These are phyloP conservation scores for Taurulus bubalis DNA, from an alignment of 2,113 vertebrate genomes.

Conservation along the genomic window DNA sequence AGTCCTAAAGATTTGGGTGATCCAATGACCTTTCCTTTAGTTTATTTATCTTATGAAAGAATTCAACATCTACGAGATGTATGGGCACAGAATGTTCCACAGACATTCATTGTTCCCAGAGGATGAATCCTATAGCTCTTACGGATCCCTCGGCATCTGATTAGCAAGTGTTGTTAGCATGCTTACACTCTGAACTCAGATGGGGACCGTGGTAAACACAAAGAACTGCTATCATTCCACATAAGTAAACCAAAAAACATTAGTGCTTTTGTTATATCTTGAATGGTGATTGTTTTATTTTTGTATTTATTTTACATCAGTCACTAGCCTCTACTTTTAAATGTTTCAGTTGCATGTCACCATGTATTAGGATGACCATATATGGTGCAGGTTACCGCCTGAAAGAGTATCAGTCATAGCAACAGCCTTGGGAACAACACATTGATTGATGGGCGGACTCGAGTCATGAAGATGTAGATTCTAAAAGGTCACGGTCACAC, in stretches of 20 bases:
- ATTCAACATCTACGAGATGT: neutral
- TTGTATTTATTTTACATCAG: neutral
- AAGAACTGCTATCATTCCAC: neutral
- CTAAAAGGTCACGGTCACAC: neutral
- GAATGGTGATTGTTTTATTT: too few species aligned
- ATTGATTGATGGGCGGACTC: conserved; percentile 1
- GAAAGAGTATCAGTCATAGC: too few species aligned
- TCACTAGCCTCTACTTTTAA: neutral
- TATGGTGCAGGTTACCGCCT: too few species aligned
- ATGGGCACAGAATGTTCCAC: neutral
- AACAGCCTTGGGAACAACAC: neutral
- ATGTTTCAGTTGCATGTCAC: neutral
- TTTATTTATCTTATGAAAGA: neutral
- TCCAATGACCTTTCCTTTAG: neutral
- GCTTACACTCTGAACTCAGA: neutral
- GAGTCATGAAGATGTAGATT: neutral
- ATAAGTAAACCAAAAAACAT: neutral
- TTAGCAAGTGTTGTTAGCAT: neutral
- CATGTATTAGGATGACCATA: too few species aligned
- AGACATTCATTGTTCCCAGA: neutral
- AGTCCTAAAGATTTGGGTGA: neutral
- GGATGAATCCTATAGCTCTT: neutral
- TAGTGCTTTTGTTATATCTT: too few species aligned
- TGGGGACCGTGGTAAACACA: neutral
- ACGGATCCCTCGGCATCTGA: neutral